Percentiles rank a stretch among this genome's conserved stretches.
phyloP scores from a whole-genome alignment of 2,888 invertebrate genomes.

The Leptothorax acervorum region DNA sequence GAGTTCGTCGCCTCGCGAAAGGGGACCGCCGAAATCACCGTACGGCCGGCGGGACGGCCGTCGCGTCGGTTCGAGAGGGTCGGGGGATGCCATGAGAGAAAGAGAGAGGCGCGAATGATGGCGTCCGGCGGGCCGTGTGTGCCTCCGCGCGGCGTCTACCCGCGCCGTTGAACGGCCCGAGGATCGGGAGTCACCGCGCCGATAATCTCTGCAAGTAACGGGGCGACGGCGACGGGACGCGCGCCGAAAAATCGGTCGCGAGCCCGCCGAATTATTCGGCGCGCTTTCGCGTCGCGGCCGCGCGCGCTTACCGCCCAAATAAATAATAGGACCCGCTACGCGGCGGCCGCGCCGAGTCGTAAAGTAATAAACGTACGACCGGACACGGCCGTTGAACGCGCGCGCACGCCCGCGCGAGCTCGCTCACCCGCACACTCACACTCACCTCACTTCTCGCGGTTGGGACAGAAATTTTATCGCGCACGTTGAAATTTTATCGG shows the following conservation, averaged over 20 bases:
- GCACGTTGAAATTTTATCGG: not conserved
- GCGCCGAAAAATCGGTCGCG: constrained; percentile 41
- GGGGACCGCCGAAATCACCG: not conserved
- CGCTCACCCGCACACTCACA: constrained; percentile 18
- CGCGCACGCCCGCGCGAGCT: not conserved
- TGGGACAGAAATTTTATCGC: constrained; percentile 16
- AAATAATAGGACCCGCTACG: not conserved
- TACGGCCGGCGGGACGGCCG: not conserved
- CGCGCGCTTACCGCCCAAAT: constrained; percentile 35
- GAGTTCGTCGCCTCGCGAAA: not conserved
- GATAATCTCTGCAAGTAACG: constrained; percentile 46
- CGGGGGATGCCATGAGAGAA: constrained; percentile 70
- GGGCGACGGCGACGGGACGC: not conserved
- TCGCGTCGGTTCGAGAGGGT: constrained; percentile 27
- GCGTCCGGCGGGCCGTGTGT: constrained; percentile 60
- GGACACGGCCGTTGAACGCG: not conserved
- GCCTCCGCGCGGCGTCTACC: constrained; percentile 62
- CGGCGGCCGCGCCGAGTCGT: not conserved
- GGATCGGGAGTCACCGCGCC: not conserved
- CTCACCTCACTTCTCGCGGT: constrained; percentile 20
- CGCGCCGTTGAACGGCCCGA: not conserved
- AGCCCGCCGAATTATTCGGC: not conserved
- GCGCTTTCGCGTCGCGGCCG: not conserved
- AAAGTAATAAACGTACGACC: not conserved
- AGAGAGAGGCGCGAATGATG: constrained; percentile 67